A percentile compares a stretch with the other conserved stretches of the same genome.
phyloP scores from a whole-genome alignment of 2,888 invertebrate genomes.

The Apocheima hispidaria region DNA sequence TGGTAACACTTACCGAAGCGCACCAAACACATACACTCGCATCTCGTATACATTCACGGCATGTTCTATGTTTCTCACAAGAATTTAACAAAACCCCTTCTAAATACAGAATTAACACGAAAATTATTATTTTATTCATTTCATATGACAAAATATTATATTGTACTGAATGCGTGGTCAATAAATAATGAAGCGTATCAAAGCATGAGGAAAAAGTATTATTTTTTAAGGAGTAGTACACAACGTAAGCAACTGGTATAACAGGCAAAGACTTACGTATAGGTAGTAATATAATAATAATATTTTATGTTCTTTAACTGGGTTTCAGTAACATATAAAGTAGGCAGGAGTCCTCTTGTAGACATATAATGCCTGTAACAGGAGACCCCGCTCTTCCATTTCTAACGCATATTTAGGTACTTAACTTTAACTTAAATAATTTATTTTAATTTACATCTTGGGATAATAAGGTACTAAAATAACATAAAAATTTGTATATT shows the following conservation, averaged over 20 bases:
- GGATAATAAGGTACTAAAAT: no score
- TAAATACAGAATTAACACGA: constrained; percentile 17
- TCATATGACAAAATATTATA: constrained; percentile 4
- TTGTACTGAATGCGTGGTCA: not conserved
- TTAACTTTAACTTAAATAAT: no score
- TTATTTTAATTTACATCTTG: no score
- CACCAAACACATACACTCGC: constrained; percentile 68
- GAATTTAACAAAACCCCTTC: constrained; percentile 25
- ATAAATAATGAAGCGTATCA: not conserved
- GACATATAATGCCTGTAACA: no score
- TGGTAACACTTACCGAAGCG: constrained; percentile 54
- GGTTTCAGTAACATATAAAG: no score
- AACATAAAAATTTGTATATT: no score
- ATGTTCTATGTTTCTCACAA: constrained; percentile 58
- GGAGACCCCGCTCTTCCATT: no score
- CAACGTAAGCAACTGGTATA: not conserved
- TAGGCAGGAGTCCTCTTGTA: no score
- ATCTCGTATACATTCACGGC: constrained; percentile 66
- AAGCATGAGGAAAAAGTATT: constrained; percentile 14
- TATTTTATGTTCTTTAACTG: no score
- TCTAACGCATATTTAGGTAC: no score
- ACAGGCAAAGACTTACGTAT: no score
- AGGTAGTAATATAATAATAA: no score
- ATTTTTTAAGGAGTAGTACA: not conserved
- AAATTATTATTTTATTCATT: constrained; percentile 19